These are phyloP conservation scores for Phoebastria nigripes DNA, from an alignment of 2,797 vertebrate species.

Conservation along the genomic window DNA sequence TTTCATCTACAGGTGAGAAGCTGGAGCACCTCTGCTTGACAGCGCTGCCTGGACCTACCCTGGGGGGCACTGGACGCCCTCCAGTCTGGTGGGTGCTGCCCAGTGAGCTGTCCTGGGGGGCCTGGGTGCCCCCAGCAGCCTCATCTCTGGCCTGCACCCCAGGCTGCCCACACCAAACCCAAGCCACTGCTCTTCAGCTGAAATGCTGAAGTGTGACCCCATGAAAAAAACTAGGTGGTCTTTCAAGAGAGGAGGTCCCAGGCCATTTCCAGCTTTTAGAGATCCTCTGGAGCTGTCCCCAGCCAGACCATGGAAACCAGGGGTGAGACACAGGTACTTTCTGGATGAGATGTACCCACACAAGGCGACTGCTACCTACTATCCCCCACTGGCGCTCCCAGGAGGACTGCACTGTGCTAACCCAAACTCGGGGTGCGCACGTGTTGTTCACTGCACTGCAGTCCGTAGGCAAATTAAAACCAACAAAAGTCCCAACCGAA, in stretches of 20 bases:
- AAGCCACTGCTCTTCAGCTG: neutral
- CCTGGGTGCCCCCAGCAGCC: neutral
- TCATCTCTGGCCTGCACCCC: neutral
- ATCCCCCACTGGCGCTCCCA: no score
- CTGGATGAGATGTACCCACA: neutral
- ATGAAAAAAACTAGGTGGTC: neutral
- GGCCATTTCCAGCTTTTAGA: neutral
- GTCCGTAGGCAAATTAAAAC: neutral
- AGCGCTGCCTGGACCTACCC: neutral
- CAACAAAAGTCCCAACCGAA: neutral
- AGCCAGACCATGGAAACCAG: neutral
- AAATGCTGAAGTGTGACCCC: neutral
- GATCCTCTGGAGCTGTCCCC: neutral
- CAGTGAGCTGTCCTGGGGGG: neutral
- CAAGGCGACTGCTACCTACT: neutral
- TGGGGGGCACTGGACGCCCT: neutral
- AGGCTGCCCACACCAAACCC: neutral
- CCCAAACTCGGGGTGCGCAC: rapidly evolving
- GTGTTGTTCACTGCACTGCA: neutral
- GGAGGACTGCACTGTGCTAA: neutral
- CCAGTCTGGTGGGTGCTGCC: neutral
- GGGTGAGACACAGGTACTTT: neutral
- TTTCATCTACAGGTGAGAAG: neutral
- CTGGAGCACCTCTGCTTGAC: neutral
- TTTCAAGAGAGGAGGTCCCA: neutral